phyloP scores from a whole-genome alignment of 1,140 invertebrate species.

The Diprion similis region DNA sequence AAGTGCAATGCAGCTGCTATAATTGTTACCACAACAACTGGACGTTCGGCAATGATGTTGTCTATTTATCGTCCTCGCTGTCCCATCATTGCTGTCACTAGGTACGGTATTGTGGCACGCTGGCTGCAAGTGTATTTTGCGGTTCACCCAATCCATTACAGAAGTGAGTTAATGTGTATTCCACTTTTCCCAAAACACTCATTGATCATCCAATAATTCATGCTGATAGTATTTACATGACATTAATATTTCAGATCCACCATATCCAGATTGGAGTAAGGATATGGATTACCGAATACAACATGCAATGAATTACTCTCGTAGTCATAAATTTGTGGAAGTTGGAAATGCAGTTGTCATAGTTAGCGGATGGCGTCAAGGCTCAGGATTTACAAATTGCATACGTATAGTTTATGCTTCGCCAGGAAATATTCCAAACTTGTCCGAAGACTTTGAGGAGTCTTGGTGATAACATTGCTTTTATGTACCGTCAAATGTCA shows the following conservation, averaged over 20 bases:
- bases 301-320: slow-evolving; percentile 71
- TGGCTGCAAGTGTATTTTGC: slow-evolving; percentile 80
- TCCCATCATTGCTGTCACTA: slow-evolving; percentile 84
- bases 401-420: slow-evolving; percentile 71
- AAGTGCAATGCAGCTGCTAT: slow-evolving; percentile 83
- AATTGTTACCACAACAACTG: slow-evolving; percentile 85
- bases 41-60: slow-evolving; percentile 77
- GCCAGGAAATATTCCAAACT: slow-evolving; percentile 32
- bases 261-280: slow-evolving; percentile 67
- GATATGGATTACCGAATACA: slow-evolving; percentile 77
- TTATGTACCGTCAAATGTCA: not conserved
- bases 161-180: slow-evolving; percentile 59
- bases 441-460: slow-evolving; percentile 25
- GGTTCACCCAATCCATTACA: slow-evolving; percentile 61
- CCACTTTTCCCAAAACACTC: not conserved
- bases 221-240: not conserved
- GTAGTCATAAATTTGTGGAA: slow-evolving; percentile 69
- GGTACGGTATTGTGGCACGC: slow-evolving; percentile 73
- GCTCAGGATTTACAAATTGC: slow-evolving; percentile 81
- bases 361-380: slow-evolving; percentile 78
- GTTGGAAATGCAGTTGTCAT: slow-evolving; percentile 74
- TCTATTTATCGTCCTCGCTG: slow-evolving; percentile 84
- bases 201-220: not conserved
- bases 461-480: slow-evolving; percentile 20
- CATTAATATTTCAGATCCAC: slow-evolving; percentile 38